These are phyloP conservation scores for Neoaliturus tenellus DNA, from an alignment of 2,888 invertebrate species.

Conservation along the genomic window DNA sequence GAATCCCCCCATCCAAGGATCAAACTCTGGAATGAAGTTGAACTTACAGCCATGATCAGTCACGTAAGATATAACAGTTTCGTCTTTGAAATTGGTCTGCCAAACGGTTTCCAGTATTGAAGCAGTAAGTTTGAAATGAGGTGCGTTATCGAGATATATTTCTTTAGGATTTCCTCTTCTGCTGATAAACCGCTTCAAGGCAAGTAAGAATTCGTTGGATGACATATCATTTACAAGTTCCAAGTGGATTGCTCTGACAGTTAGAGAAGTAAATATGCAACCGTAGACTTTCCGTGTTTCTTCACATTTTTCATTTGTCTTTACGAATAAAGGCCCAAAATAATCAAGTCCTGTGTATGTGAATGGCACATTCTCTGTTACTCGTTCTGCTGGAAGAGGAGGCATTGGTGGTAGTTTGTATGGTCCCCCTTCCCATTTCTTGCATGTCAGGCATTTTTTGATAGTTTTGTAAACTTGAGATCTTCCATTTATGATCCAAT, in stretches of 20 bases:
- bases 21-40: conserved; percentile 40
- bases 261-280: not conserved
- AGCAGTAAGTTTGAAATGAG: not conserved
- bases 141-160: not conserved
- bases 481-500: conserved; percentile 42
- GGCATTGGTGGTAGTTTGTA: conserved; percentile 45
- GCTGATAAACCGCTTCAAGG: not conserved
- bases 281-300: not conserved
- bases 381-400: conserved; percentile 28
- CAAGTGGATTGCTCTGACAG: not conserved
- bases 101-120: not conserved
- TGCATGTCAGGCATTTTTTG: not conserved
- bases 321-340: conserved; percentile 44
- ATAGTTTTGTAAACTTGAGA: conserved; percentile 8
- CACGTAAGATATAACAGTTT: not conserved
- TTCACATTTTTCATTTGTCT: not conserved
- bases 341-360: conserved; percentile 57
- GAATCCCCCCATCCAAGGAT: conserved; percentile 55
- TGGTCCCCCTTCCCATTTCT: conserved; percentile 36
- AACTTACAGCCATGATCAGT: not conserved
- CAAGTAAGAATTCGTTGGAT: not conserved
- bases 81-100: not conserved
- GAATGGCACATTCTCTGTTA: conserved; percentile 12
- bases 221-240: not conserved
- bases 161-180: not conserved